These are phyloP conservation scores for Pandemis cinnamomeana DNA, from an alignment of 2,888 invertebrate genomes.

Conservation along the genomic window DNA sequence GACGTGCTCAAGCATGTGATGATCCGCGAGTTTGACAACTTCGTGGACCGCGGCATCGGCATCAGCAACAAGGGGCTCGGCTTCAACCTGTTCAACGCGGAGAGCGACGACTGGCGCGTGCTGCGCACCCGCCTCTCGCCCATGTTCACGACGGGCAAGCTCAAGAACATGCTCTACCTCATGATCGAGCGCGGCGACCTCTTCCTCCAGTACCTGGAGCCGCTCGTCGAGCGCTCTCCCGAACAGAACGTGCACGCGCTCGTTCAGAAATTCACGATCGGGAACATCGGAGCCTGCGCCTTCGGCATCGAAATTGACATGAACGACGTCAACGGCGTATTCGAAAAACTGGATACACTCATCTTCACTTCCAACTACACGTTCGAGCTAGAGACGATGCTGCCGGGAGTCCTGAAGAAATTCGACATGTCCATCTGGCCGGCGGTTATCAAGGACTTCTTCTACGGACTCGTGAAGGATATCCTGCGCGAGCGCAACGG, in stretches of 20 bases:
- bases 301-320: conserved; percentile 41
- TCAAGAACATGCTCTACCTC: conserved; percentile 39
- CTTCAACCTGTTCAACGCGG: conserved; percentile 40
- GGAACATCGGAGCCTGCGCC: conserved; percentile 38
- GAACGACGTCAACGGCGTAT: conserved; percentile 33
- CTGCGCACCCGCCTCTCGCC: conserved; percentile 39
- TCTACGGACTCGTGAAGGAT: conserved; percentile 36
- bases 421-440: conserved; percentile 33
- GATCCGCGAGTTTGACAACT: conserved; percentile 41
- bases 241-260: conserved; percentile 30
- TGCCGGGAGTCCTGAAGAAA: conserved; percentile 39
- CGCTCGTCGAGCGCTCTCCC: conserved; percentile 2
- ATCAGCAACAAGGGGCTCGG: conserved; percentile 40
- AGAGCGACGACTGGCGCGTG: conserved; percentile 42
- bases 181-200: conserved; percentile 31
- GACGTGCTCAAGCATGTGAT: conserved; percentile 38
- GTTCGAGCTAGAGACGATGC: conserved; percentile 24
- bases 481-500: conserved; percentile 39
- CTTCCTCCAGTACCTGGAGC: conserved; percentile 25
- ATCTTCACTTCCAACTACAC: conserved; percentile 30
- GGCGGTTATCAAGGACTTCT: conserved; percentile 35
- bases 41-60: conserved; percentile 39
- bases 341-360: conserved; percentile 28
- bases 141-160: conserved; percentile 41
- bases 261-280: conserved; percentile 37